phyloP scores from a whole-genome alignment of 2,113 vertebrate species.

The Origma solitaria region DNA sequence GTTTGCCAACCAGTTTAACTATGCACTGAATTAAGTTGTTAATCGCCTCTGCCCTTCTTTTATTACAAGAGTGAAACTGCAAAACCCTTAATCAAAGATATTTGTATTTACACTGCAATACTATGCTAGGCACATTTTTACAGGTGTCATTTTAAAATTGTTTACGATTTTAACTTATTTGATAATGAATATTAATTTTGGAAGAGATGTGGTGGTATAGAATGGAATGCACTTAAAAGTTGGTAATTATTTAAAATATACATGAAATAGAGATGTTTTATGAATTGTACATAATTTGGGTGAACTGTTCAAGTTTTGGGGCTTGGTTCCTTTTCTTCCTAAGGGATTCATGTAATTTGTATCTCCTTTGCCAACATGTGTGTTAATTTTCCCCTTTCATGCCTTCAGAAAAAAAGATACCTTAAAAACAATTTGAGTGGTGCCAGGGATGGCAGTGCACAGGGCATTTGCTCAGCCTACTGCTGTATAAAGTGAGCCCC shows the following conservation, averaged over 20 bases:
- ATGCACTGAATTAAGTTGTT: slow-evolving; percentile 82
- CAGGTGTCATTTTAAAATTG: not conserved
- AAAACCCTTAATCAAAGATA: not conserved
- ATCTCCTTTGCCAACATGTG: not conserved
- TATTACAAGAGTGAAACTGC: not conserved
- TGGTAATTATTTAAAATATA: not conserved
- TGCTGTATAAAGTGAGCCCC: not conserved
- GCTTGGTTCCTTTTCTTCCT: not conserved
- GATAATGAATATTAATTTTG: not conserved
- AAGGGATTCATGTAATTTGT: not conserved
- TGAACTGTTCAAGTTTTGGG: not conserved
- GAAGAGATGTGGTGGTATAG: not conserved
- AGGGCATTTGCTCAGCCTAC: not conserved
- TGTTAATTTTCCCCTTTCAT: not conserved
- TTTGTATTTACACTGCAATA: not conserved
- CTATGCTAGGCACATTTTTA: not conserved
- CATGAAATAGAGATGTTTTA: not conserved
- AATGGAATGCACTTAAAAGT: not conserved
- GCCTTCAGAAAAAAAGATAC: not conserved
- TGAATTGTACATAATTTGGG: not conserved
- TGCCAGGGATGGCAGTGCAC: not conserved
- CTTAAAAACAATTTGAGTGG: not conserved
- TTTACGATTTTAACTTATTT: not conserved
- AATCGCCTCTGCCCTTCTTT: not conserved
- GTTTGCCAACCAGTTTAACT: slow-evolving; percentile 98